Evolutionary conservation across 2,888 invertebrate genomes (phyloP).

Genomic region (Drosophila falleni): DNA sequence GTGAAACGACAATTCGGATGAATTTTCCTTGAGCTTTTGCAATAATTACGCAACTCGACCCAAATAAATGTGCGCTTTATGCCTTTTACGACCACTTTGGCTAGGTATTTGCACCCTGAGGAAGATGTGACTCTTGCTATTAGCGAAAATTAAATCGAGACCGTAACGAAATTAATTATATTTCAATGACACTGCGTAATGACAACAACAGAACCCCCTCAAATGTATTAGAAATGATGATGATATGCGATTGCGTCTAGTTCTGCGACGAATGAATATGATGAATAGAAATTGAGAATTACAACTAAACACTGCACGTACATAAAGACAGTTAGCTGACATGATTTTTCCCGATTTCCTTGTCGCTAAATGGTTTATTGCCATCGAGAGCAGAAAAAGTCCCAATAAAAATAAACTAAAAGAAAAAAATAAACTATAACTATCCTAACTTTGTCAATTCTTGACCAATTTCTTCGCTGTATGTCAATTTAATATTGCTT

Average conservation of each 20-base stretch:
- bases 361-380: neutral
- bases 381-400: too few species aligned
- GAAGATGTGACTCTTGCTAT: slow-evolving; percentile 49
- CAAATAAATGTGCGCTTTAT: slow-evolving; percentile 64
- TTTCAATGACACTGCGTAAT: slow-evolving; percentile 68
- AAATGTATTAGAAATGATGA: slow-evolving; percentile 3
- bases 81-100: slow-evolving; percentile 62
- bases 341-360: neutral
- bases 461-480: too few species aligned
- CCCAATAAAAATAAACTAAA: too few species aligned
- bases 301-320: slow-evolving; percentile 16
- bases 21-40: slow-evolving; percentile 32
- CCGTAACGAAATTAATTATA: slow-evolving; percentile 73
- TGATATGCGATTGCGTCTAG: neutral
- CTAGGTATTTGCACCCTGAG: slow-evolving; percentile 21
- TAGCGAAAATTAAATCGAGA: slow-evolving; percentile 56
- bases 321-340: neutral
- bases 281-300: slow-evolving; percentile 66
- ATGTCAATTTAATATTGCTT: too few species aligned
- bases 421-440: too few species aligned
- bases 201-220: slow-evolving; percentile 20
- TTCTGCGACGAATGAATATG: slow-evolving; percentile 41
- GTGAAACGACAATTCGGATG: slow-evolving; percentile 39
- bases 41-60: slow-evolving; percentile 64
- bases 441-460: too few species aligned